Base-by-base conservation (phyloP, 2,797 vertebrate species). In the Sebastiscus albofasciatus region DNA sequence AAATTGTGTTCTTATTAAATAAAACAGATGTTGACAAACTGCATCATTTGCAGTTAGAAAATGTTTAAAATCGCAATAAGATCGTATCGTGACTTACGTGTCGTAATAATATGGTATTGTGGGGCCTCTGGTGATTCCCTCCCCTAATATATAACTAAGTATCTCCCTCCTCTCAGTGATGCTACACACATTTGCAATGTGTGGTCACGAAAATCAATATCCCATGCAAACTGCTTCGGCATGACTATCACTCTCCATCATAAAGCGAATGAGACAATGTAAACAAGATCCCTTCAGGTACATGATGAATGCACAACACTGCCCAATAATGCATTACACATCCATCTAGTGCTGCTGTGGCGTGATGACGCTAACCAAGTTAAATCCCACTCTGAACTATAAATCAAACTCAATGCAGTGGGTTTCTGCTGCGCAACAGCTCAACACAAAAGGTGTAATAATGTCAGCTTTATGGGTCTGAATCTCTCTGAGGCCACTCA, bases 301-400 rank as follows among this genome's bases (percentile, higher is more conserved):
- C 3, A 54, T 76, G 69, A 87, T 81, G 62, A 89, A 82, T 80
- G 86, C 75, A 74, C 56, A 83, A 83, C 65, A 61, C 67, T 27
- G 58, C 73, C 75, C 67, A 62, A 82, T 79, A 80, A 84, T 55
- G 18, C 69, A 66, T 9, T 64, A 65, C 76, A 65, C 80, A 92
- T 92, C 77, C 78, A 75, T 91, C 81, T 60, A 58, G 61, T 29
- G 39, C 75, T 79, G 74, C 78, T 71, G 79, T 6, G 62, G 34
- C 36, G 75, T 42, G 56, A 90, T 69, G 86, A 72, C 87, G 84
- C 83, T 84, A 89, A 90, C 81, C 31, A 71, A 80, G 90, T 87
- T 92, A 83, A 86, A 87, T 58, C 72, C 76, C 22, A 56, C 86
- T 68, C 31, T 3, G 64, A 76, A 60, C 85, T 59, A 82, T 87